phyloP scores from a whole-genome alignment of 2,888 invertebrate genomes.

The Iselma pallidipennis region DNA sequence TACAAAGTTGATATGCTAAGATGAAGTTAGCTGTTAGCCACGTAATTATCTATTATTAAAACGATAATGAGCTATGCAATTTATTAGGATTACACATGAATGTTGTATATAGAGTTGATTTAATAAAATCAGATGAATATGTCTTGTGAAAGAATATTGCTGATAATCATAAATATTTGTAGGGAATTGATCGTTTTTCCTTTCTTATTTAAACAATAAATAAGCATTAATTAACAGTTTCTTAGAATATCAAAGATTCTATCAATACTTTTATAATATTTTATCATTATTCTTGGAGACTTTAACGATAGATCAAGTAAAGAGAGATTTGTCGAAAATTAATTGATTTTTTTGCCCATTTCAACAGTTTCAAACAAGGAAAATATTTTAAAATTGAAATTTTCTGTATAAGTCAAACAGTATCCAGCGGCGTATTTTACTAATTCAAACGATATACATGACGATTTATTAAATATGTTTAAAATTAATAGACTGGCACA shows the following conservation, averaged over 20 bases:
- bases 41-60: slow-evolving; percentile 13
- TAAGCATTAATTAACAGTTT: not conserved
- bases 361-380: no score
- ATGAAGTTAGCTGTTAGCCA: not conserved
- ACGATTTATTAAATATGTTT: not conserved
- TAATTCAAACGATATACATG: no score
- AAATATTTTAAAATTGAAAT: not conserved
- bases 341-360: no score
- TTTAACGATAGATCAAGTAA: not conserved
- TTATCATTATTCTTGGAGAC: no score
- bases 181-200: not conserved
- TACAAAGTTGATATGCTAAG: not conserved
- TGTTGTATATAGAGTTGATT: not conserved
- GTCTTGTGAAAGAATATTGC: not conserved
- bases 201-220: not conserved
- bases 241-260: not conserved
- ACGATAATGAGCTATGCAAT: slow-evolving; percentile 3
- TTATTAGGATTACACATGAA: slow-evolving; percentile 8
- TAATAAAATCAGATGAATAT: not conserved
- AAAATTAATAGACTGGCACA: not conserved
- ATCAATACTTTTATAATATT: no score
- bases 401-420: no score
- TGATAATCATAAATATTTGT: not conserved
- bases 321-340: no score
- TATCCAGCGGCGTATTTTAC: no score